These are phyloP conservation scores for Micromesistius poutassou DNA, from an alignment of 2,797 vertebrate species.

Conservation along the genomic window DNA sequence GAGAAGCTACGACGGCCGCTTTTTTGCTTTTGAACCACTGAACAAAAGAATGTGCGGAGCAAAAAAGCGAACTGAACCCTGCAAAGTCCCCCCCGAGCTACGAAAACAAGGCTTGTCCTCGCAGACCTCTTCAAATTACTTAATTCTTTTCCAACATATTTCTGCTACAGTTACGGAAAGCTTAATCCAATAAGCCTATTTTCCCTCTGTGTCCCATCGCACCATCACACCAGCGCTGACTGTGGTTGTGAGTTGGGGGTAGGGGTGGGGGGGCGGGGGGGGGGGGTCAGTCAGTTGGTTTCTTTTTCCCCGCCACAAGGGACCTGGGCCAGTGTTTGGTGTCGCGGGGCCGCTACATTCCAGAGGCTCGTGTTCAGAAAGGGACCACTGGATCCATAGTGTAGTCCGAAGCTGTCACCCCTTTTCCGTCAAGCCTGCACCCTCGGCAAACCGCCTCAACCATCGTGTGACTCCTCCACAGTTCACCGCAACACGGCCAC, in stretches of 20 bases:
- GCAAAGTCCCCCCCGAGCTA: conserved; percentile 57
- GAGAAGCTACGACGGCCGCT: conserved; percentile 32
- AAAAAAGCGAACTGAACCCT: conserved; percentile 41
- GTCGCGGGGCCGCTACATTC: conserved; percentile 65
- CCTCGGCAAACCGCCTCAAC: conserved; percentile 29
- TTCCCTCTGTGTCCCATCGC: conserved; percentile 39
- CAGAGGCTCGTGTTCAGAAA: conserved; percentile 47
- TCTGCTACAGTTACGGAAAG: conserved; percentile 63
- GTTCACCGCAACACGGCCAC: conserved; percentile 26
- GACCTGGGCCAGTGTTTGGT: conserved; percentile 53
- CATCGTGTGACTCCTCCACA: conserved; percentile 24
- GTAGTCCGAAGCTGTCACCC: conserved; percentile 7
- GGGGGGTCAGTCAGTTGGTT: conserved; percentile 16
- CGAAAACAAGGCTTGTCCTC: conserved; percentile 62
- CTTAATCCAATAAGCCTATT: conserved; percentile 70
- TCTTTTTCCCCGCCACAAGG: conserved; percentile 45
- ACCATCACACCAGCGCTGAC: conserved; percentile 34
- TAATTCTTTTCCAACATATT: conserved; percentile 64
- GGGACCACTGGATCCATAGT: conserved; percentile 47
- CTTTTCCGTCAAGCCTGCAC: conserved; percentile 20
- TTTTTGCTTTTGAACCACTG: conserved; percentile 32
- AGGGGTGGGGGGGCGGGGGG: too few species aligned
- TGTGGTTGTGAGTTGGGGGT: conserved; percentile 8
- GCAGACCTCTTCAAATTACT: conserved; percentile 59
- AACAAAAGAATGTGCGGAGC: conserved; percentile 44